A percentile compares a stretch with the other conserved stretches of the same genome.
Conservation (phyloP, 2,113 vertebrate species). For the cat (Felis catus) region F.catus_Fca126_mat1.0 CM031415.1:138522501-138523000, state of each 20-base stretch:
- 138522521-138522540: not conserved
- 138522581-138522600: not conserved
- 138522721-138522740: too few relatives aligned
- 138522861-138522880: not conserved
- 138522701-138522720: too few relatives aligned
- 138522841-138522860: not conserved
- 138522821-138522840: too few relatives aligned
- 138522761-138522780: too few relatives aligned
- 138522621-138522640: not conserved
- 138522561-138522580: not conserved
- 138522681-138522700: too few relatives aligned
- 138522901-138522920: rapidly evolving
- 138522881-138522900: not conserved
- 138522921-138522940: not conserved
- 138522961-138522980: rapidly evolving
- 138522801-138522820: too few relatives aligned
- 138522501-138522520: not conserved
- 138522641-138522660: too few relatives aligned
- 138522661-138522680: too few relatives aligned
- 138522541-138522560: not conserved
- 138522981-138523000: rapidly evolving
- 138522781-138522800: too few relatives aligned
- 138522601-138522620: not conserved
- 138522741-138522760: too few relatives aligned
- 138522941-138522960: rapidly evolving